Base-by-base conservation (phyloP, 2,113 vertebrate species). In the Oncorhynchus masou region DNA sequence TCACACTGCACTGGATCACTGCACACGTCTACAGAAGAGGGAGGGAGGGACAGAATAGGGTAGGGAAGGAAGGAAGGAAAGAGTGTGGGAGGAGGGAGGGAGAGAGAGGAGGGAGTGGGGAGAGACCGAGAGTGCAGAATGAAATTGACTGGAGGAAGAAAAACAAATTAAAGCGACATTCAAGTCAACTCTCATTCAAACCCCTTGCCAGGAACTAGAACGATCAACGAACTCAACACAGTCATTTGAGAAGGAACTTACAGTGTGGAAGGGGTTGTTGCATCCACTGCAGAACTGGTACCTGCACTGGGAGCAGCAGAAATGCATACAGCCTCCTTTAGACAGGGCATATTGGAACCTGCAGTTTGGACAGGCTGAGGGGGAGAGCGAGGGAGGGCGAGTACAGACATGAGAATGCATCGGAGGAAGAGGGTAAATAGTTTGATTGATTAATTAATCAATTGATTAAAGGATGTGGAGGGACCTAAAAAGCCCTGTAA, bases 251-350 rank as follows among this genome's bases (percentile, higher is more conserved):
- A 45, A 54, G 29, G 25, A 68, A 75, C 92, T 91, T 64, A 94
- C 93, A 2, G 93, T 93, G 24, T 96, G 94, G 84, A 97, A 96
- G 25, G 95, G 86, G 76, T 95, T 95, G 88, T 96, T 96, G 82
- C 96, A 97, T 87, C 96, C 95, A 2, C 96, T 96, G 93, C 96
- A 97, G 90, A 96, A 97, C 90, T 96, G 94, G 87, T 97, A 95
- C 0, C 95, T 93, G 75, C 96, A 97, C 89, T 96, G 95, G 13
- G 95, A 95, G 76, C 96, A 97, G 84, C 93, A 94, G 88, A 97
- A 97, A 75, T 96, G 96, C 95, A 96, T 96, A 83, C 95, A 97
- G 83, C 96, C 95, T 51, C 96, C 96, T 80, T 95, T 94, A 68
- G 96, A 95, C 85, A 97, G 90, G 0, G 96, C 95, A 0, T 96